Conservation (phyloP, 2,113 vertebrate species). For the Ceyx melanurus region DNA sequence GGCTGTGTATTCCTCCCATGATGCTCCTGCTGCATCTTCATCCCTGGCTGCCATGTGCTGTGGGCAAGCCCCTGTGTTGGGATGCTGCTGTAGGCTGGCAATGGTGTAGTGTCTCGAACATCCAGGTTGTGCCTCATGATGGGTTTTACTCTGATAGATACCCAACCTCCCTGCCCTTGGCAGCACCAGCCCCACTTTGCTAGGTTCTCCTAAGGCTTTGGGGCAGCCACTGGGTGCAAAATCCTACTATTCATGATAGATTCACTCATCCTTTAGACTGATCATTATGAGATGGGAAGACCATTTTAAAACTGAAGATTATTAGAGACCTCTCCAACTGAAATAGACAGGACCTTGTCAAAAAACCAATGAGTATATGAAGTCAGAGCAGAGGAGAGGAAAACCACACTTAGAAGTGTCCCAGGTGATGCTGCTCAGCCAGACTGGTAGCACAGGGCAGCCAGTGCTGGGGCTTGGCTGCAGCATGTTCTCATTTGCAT, state of each 20-base stretch:
- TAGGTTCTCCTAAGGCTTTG: neutral
- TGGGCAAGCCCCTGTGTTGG: neutral
- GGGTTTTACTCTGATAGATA: neutral
- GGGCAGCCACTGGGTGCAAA: neutral
- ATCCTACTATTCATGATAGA: neutral
- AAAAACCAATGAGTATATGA: neutral
- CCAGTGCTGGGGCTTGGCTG: neutral
- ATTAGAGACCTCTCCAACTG: neutral
- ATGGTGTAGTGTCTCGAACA: neutral
- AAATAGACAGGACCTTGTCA: neutral
- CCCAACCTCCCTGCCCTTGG: neutral
- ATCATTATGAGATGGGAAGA: neutral
- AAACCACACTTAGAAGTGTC: neutral
- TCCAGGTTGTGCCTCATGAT: fast-evolving
- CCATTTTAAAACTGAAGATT: neutral
- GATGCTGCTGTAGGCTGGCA: neutral
- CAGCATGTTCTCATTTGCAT: neutral
- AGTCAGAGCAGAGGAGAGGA: neutral
- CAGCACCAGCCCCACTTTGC: neutral
- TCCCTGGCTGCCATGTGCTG: neutral
- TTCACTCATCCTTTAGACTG: neutral
- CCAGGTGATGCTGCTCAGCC: neutral
- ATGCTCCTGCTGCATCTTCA: neutral
- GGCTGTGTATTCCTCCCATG: neutral
- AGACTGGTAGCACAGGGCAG: neutral